Conservation (phyloP, 2,797 vertebrate species). For the Nyctibius grandis region DNA sequence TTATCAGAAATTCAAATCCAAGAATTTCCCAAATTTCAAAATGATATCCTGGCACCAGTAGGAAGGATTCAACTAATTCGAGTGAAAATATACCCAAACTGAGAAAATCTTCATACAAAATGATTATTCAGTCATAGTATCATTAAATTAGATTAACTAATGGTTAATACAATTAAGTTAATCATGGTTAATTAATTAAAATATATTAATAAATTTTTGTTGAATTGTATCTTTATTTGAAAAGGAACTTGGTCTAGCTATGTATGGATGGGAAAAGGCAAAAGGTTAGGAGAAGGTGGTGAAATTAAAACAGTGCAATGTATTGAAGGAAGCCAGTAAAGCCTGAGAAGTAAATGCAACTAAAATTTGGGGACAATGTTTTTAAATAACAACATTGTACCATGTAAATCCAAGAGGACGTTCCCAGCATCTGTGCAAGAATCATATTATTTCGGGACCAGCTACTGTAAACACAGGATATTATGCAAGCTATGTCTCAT, state of each 20-base stretch:
- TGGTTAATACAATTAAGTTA: background rate
- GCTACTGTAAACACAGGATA: background rate
- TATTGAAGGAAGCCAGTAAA: background rate
- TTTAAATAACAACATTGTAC: background rate
- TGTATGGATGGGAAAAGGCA: background rate
- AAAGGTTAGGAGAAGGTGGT: background rate
- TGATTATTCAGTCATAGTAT: background rate
- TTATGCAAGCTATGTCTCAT: background rate
- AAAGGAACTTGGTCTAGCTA: background rate
- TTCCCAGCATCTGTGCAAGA: background rate
- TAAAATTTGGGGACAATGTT: background rate
- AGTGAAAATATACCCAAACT: background rate
- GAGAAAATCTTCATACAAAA: background rate
- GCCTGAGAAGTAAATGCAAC: background rate
- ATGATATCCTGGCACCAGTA: background rate
- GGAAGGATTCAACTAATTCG: background rate
- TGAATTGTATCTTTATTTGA: background rate
- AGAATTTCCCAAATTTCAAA: background rate
- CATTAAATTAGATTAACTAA: background rate
- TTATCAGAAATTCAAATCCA: background rate
- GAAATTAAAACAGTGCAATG: background rate
- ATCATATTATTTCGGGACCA: background rate
- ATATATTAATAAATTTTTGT: background rate
- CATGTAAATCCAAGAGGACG: background rate
- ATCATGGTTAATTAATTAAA: background rate